phyloP scores from a whole-genome alignment of 2,888 invertebrate species.

The Marasmarcha lunaedactyla region DNA sequence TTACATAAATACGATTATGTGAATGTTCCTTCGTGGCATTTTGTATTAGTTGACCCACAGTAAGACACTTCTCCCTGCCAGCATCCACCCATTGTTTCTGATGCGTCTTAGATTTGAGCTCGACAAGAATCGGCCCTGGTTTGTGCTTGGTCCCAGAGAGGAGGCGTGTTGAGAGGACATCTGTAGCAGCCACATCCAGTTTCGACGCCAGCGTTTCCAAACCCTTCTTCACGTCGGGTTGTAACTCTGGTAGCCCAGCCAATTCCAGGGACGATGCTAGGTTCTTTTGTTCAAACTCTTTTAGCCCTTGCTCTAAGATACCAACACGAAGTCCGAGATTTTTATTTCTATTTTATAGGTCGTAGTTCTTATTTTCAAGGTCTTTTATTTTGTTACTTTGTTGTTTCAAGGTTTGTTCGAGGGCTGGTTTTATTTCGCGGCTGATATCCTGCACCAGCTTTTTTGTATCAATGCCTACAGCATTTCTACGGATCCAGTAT shows the following conservation, averaged over 20 bases:
- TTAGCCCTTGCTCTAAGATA: not conserved
- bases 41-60: slow-evolving; percentile 13
- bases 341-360: slow-evolving; percentile 2
- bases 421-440: slow-evolving; percentile 9
- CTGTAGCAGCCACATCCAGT: slow-evolving; percentile 4
- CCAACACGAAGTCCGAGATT: slow-evolving; percentile 1
- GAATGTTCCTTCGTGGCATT: slow-evolving; percentile 11
- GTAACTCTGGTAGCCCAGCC: slow-evolving; percentile 11
- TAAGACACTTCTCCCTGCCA: slow-evolving; percentile 14
- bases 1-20: slow-evolving; percentile 10
- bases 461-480: slow-evolving; percentile 6
- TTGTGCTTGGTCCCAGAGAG: slow-evolving; percentile 11
- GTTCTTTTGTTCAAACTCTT: not conserved
- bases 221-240: slow-evolving; percentile 1
- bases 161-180: slow-evolving; percentile 3
- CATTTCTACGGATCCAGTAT: not conserved
- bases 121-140: slow-evolving; percentile 15
- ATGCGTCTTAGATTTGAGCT: slow-evolving; percentile 12
- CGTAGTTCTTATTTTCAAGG: slow-evolving; percentile 15
- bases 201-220: slow-evolving; percentile 7
- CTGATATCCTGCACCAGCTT: slow-evolving; percentile 15
- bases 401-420: slow-evolving; percentile 13
- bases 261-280: slow-evolving; percentile 8
- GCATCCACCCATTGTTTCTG: slow-evolving; percentile 16
- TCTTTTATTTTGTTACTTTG: slow-evolving; percentile 13